A percentile compares a stretch with the other conserved stretches of the same genome.
Evolutionary conservation across 2,797 vertebrate species (phyloP).

Genomic region (Anabacerthia variegaticeps): DNA sequence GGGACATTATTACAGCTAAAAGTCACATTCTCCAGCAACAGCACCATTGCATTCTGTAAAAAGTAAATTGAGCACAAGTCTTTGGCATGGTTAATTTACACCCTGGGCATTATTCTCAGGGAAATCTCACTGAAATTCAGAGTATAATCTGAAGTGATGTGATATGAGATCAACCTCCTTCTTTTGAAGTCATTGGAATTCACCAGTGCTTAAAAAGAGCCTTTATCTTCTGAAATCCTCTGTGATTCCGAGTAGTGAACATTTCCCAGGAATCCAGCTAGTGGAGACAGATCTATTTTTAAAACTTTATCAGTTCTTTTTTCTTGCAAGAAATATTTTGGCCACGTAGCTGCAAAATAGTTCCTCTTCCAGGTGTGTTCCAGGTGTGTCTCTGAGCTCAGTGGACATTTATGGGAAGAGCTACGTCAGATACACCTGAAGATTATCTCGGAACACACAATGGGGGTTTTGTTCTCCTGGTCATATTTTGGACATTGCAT

Average conservation of each 20-base stretch:
- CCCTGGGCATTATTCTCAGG: neutral
- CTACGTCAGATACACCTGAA: neutral
- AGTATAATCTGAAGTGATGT: neutral
- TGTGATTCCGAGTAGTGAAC: neutral
- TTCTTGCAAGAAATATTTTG: neutral
- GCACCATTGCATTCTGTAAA: rapidly evolving
- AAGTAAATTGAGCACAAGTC: neutral
- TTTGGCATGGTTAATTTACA: neutral
- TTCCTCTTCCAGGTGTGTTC: neutral
- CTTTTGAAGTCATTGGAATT: neutral
- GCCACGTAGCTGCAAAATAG: neutral
- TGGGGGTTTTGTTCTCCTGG: neutral
- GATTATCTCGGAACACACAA: neutral
- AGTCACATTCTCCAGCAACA: neutral
- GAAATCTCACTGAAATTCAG: neutral
- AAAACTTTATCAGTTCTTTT: neutral
- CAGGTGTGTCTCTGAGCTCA: neutral
- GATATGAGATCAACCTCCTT: neutral
- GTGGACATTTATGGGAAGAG: neutral
- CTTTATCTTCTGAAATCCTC: neutral
- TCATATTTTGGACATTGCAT: neutral
- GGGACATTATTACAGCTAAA: neutral
- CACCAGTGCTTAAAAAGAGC: neutral
- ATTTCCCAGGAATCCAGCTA: neutral
- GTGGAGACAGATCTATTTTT: neutral